A percentile compares a stretch with the other conserved stretches of the same genome.
Conservation (phyloP, 1,140 invertebrate genomes). For the Megathymus violae region DNA sequence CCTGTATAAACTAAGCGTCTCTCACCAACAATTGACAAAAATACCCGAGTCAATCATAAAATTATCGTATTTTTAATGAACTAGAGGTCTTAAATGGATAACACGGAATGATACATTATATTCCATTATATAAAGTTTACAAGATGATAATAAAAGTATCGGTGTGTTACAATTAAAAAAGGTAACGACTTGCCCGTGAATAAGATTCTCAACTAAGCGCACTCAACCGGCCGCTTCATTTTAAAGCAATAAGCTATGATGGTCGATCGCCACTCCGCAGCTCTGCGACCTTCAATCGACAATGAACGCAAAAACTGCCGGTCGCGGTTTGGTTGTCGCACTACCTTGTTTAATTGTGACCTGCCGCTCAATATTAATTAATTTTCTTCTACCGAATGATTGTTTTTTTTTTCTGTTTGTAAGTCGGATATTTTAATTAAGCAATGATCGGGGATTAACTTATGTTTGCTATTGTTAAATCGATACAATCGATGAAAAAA, state of each 20-base stretch:
- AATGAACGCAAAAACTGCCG: constrained; percentile 27
- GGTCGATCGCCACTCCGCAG: constrained; percentile 9
- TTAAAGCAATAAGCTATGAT: constrained; percentile 11
- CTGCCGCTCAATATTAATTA: constrained; percentile 17
- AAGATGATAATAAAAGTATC: too few species aligned
- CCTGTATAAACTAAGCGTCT: too few species aligned
- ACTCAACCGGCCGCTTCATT: neutral
- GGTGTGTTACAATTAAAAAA: neutral
- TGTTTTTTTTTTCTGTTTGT: constrained; percentile 1
- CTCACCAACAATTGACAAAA: too few species aligned
- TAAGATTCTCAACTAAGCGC: neutral
- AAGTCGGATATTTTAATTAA: neutral
- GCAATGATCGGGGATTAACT: neutral
- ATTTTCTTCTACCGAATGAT: constrained; percentile 15
- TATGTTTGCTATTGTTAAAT: neutral
- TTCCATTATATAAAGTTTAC: too few species aligned
- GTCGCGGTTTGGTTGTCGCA: constrained; percentile 20
- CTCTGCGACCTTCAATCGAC: constrained; percentile 18
- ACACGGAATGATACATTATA: too few species aligned
- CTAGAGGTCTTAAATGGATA: too few species aligned
- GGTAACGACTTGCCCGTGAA: neutral
- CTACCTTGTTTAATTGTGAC: constrained; percentile 27
- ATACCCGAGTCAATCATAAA: too few species aligned
- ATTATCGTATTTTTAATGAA: too few species aligned
- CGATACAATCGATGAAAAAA: neutral